Conservation (phyloP, 2,113 vertebrate species). For the Chunga burmeisteri region DNA sequence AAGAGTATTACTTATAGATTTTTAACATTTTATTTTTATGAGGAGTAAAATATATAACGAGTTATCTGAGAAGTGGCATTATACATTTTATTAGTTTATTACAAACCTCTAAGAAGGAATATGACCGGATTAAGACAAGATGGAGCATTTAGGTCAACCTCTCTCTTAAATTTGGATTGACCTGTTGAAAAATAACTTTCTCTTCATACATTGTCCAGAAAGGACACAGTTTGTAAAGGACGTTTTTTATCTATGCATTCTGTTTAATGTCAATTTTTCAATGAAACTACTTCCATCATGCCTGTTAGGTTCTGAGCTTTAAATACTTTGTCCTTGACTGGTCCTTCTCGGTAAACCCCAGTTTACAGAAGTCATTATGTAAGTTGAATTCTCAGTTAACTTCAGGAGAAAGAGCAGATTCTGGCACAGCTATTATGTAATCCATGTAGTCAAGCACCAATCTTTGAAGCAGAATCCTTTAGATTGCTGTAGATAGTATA, state of each 20-base stretch:
- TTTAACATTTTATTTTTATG: background rate
- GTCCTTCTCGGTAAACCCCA: background rate
- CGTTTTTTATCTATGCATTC: background rate
- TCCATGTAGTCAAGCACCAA: background rate
- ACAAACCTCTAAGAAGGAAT: background rate
- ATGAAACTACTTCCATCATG: background rate
- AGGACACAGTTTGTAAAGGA: background rate
- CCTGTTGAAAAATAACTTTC: background rate
- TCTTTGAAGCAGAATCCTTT: background rate
- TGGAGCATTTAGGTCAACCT: background rate
- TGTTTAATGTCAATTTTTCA: background rate
- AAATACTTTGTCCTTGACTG: background rate
- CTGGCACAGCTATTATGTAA: background rate
- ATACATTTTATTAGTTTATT: background rate
- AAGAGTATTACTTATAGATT: background rate
- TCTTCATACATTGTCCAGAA: background rate
- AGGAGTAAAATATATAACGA: background rate
- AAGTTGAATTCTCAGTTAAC: background rate
- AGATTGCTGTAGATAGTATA: background rate
- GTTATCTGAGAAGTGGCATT: background rate
- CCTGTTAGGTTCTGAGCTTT: background rate
- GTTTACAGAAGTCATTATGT: background rate
- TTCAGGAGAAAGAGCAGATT: background rate
- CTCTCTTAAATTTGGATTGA: background rate
- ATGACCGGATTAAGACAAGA: background rate